Percentiles rank a stretch among this genome's conserved stretches.
These are phyloP conservation scores for Dinothrombium tinctorium DNA, from an alignment of 1,140 invertebrate genomes.

Conservation along the genomic window DNA sequence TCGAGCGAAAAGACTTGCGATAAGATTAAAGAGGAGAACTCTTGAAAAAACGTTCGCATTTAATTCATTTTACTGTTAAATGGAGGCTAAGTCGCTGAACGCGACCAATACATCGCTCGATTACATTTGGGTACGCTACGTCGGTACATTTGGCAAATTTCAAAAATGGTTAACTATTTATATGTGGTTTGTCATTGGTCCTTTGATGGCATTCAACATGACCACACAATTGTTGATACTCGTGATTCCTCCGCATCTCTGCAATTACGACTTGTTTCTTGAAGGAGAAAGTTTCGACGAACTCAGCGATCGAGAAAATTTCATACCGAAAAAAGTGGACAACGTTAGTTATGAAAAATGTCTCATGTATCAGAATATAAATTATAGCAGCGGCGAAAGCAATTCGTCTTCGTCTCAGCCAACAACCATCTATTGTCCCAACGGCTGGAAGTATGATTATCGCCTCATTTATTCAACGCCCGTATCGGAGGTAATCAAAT, in stretches of 20 bases:
- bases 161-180: conserved; percentile 2
- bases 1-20: no score
- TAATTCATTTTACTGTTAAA: no score
- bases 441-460: conserved; percentile 49
- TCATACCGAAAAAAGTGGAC: no score
- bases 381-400: neutral
- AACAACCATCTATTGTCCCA: conserved; percentile 22
- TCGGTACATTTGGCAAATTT: conserved; percentile 2
- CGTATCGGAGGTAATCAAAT: conserved; percentile 39
- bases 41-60: no score
- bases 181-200: conserved; percentile 1
- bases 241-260: neutral
- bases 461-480: conserved; percentile 47
- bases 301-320: no score
- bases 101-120: neutral
- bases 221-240: conserved; percentile 5
- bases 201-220: conserved; percentile 1
- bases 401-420: neutral
- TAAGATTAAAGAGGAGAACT: no score
- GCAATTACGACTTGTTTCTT: no score
- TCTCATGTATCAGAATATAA: neutral
- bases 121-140: neutral
- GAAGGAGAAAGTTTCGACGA: neutral
- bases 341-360: no score
- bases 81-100: no score